Evolutionary conservation across 2,113 vertebrate species (phyloP), one percentile per base, ranked within the genome.

Genomic region (Stigmatopora nigra): DNA sequence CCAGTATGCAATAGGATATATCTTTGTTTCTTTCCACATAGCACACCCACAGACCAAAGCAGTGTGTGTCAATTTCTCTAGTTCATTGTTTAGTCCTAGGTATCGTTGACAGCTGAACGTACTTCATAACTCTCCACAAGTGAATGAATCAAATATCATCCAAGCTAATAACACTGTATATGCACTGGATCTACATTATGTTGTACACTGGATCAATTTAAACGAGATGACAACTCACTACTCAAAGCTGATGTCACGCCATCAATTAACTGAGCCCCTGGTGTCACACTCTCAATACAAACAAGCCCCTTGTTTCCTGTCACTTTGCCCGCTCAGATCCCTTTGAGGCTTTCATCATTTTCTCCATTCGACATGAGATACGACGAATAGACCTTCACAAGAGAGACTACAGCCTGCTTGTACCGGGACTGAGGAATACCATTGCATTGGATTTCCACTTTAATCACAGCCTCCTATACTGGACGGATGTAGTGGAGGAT

Each of bases 401-500:
- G 84, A 91, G 93, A 59, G 97, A 99, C 88, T 99, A 98, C 82
- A 99, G 92, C 80, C 89, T 99, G 62, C 84, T 99, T 66, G 96
- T 99, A 78, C 97, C 97, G 19, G 97, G 95, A 11, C 84, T 98
- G 41, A 92, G 97, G 80, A 99, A 99, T 75, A 99, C 96, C 62
- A 99, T 99, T 48, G 97, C 96, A 13, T 90, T 99, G 68, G 97
- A 99, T 90, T 98, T 99, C 86, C 96, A 99, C 80, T 97, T 98
- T 87, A 94, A 89, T 86, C 94, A 88, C 83, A 97, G 94, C 82
- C 93, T 98, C 53, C 93, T 99, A 14, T 99, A 98, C 82, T 99
- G 97, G 97, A 99, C 97, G 47, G 96, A 98, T 76, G 97, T 98
- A 84, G 97, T 99, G 64, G 97, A 99, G 84, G 97, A 99, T 89